phyloP scores from a whole-genome alignment of 2,888 invertebrate genomes.

The Yponomeuta sedellus region DNA sequence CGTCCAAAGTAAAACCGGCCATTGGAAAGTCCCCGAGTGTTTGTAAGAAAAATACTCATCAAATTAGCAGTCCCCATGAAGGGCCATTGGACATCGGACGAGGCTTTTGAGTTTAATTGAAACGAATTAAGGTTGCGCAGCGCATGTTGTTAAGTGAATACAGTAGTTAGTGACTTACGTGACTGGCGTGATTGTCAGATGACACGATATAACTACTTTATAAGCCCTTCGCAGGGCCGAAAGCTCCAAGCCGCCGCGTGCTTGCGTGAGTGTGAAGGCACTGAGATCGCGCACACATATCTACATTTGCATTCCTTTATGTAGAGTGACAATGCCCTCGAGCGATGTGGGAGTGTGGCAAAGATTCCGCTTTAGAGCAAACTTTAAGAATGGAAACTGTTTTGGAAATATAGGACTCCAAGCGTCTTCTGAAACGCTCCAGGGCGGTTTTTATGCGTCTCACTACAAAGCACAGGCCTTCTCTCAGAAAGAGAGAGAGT shows the following conservation, averaged over 20 bases:
- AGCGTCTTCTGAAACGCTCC: too few relatives aligned
- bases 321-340: constrained; percentile 22
- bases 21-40: neutral
- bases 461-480: too few relatives aligned
- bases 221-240: too few relatives aligned
- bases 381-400: too few relatives aligned
- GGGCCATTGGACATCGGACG: neutral
- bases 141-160: neutral
- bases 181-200: too few relatives aligned
- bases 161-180: neutral
- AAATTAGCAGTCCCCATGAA: neutral
- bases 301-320: constrained; percentile 12
- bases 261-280: constrained; percentile 30
- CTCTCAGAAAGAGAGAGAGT: too few relatives aligned
- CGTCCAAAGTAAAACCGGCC: too few relatives aligned
- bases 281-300: constrained; percentile 8
- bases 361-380: too few relatives aligned
- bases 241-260: constrained; percentile 35
- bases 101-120: neutral
- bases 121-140: neutral
- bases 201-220: too few relatives aligned
- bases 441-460: too few relatives aligned
- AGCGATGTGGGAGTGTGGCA: constrained; percentile 26
- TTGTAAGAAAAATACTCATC: constrained; percentile 6
- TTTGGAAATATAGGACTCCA: too few relatives aligned